These are phyloP conservation scores for Cantharis rustica DNA, from an alignment of 2,888 invertebrate species.

Conservation along the genomic window DNA sequence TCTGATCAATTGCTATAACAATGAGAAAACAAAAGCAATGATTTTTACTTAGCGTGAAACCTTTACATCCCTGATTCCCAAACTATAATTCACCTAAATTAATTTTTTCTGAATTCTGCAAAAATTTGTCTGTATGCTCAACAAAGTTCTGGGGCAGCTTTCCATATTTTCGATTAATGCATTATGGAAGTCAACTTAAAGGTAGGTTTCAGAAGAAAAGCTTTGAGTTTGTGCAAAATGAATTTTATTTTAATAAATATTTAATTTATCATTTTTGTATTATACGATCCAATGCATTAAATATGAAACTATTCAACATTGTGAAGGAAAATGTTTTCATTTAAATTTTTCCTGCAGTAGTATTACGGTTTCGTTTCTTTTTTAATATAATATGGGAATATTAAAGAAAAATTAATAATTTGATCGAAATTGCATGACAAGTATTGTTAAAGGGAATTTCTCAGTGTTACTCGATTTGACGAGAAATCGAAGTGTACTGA, in stretches of 20 bases:
- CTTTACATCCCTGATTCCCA: too few relatives aligned
- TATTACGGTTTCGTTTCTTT: not conserved
- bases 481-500: slow-evolving; percentile 31
- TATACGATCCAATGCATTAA: not conserved
- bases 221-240: not conserved
- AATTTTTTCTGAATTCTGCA: too few relatives aligned
- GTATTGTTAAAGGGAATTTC: not conserved
- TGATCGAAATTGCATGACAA: not conserved
- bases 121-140: too few relatives aligned
- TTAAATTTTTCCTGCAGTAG: not conserved
- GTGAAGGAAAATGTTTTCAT: not conserved
- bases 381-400: not conserved
- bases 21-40: too few relatives aligned
- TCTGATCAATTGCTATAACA: too few relatives aligned
- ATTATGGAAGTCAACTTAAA: not conserved
- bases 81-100: too few relatives aligned
- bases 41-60: too few relatives aligned
- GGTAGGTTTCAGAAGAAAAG: not conserved
- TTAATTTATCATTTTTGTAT: slow-evolving; percentile 2
- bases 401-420: not conserved
- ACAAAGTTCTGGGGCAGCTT: not conserved
- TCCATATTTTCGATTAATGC: not conserved
- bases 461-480: slow-evolving; percentile 2
- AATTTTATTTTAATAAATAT: slow-evolving; percentile 4
- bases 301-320: not conserved